phyloP scores from a whole-genome alignment of 1,140 invertebrate species.

The Periplaneta americana region DNA sequence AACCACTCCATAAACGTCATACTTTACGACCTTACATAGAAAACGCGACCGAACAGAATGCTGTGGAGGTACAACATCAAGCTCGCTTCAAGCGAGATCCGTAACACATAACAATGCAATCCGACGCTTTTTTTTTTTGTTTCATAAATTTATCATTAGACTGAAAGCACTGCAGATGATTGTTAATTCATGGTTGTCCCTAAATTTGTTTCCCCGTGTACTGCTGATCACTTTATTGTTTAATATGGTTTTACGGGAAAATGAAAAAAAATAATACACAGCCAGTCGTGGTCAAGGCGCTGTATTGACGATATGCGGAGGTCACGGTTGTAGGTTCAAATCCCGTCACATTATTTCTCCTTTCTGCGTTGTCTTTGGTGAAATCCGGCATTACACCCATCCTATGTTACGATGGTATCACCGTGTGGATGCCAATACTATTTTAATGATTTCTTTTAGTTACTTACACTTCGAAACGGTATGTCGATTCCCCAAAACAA shows the following conservation, averaged over 20 bases:
- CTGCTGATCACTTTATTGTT: neutral
- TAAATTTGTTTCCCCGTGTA: neutral
- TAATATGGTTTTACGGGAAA: neutral
- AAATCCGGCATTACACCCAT: too few relatives aligned
- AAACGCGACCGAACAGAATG: neutral
- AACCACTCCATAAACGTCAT: neutral
- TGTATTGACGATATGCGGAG: too few relatives aligned
- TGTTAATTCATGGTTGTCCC: neutral
- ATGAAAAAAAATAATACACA: neutral
- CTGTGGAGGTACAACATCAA: neutral
- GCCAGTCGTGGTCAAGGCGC: too few relatives aligned
- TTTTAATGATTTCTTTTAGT: too few relatives aligned
- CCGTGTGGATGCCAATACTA: too few relatives aligned
- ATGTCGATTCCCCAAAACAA: too few relatives aligned
- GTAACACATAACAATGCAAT: neutral
- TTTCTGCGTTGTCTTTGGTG: too few relatives aligned
- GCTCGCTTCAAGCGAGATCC: neutral
- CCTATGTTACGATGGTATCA: too few relatives aligned
- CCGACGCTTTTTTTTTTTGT: too few relatives aligned
- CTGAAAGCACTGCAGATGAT: neutral
- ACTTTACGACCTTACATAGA: neutral
- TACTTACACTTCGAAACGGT: too few relatives aligned
- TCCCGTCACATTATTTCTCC: too few relatives aligned
- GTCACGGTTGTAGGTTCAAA: too few relatives aligned
- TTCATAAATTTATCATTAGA: neutral